Base-by-base conservation (phyloP, 2,113 vertebrate species). In the Taurulus bubalis region DNA sequence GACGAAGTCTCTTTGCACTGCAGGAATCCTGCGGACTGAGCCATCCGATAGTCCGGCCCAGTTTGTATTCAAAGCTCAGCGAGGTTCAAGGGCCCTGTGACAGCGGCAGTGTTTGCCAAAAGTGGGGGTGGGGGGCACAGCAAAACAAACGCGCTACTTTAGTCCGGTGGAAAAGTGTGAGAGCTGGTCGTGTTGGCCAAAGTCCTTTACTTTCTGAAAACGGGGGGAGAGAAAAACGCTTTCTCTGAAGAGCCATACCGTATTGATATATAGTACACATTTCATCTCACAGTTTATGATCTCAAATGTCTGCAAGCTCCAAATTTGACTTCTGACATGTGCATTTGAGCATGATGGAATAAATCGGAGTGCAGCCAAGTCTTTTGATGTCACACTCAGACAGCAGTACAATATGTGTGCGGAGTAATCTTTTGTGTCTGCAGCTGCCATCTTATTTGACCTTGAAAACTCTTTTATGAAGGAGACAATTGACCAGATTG, bases 11-110 rank as follows among this genome's bases (percentile, higher is more conserved):
- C 80, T 87, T 72, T 89, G 86, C 76, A 45, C 77, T 80, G 86
- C 70, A 87, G 84, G 81, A 85, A 89, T 81, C 85, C 70, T 90
- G 90, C 91, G 93, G 91, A 94, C 78, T 77, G 58, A 69, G 87
- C 77, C 18, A 2, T 90, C 79, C 85, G 79, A 87, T 80, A 79
- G 88, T 87, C 85, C 67, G 77, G 10, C 76, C 67, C 67, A 42
- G 69, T 91, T 90, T 89, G 79, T 84, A 83, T 85, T 86, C 73
- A 73, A 79, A 87, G 80, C 86, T 84, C 88, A 65, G 78, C 26
- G 42, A 83, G 79, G 82, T 88, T 78, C 68, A 72, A 75, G 74
- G 82, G 85, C 45, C 59, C 60, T 72, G 6, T 82, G 80, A 89
- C 76, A 38, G 51, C 66, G 89, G 67, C 56, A 58, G 45, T 79